phyloP scores from a whole-genome alignment of 2,113 vertebrate species.

The Ammodytes marinus region DNA sequence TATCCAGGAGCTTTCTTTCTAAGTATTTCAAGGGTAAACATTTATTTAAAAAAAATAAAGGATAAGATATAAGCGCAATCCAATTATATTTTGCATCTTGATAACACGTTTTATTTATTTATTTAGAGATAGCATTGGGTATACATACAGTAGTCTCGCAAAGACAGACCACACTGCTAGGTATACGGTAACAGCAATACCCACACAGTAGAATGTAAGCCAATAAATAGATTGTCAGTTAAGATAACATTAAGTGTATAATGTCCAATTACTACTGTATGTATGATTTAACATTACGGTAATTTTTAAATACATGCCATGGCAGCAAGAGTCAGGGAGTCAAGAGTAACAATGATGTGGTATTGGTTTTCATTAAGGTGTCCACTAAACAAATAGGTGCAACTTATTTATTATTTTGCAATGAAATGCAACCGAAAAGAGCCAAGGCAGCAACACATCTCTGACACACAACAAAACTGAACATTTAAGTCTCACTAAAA shows the following conservation, averaged over 20 bases:
- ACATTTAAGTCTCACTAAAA: not conserved
- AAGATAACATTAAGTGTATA: not conserved
- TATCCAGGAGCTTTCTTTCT: conserved; percentile 66
- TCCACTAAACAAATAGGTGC: not conserved
- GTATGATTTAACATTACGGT: not conserved
- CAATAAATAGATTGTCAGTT: not conserved
- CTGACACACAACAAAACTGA: not conserved
- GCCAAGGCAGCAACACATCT: not conserved
- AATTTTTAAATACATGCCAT: not conserved
- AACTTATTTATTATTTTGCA: not conserved
- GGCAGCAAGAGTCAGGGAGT: not conserved
- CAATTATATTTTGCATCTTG: not conserved
- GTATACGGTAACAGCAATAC: not conserved
- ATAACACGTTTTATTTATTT: not conserved
- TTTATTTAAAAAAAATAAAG: conserved; percentile 18
- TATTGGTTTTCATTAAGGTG: not conserved
- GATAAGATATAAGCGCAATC: not conserved
- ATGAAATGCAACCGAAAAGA: not conserved
- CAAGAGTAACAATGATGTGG: not conserved
- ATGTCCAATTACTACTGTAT: not conserved
- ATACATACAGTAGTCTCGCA: not conserved
- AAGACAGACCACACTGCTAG: not conserved
- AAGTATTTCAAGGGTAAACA: conserved; percentile 68
- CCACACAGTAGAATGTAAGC: not conserved
- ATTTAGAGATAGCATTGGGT: not conserved